Evolutionary conservation across 2,797 vertebrate species (phyloP), one percentile per base, ranked within the genome.

Genomic region (Xenops minutus): DNA sequence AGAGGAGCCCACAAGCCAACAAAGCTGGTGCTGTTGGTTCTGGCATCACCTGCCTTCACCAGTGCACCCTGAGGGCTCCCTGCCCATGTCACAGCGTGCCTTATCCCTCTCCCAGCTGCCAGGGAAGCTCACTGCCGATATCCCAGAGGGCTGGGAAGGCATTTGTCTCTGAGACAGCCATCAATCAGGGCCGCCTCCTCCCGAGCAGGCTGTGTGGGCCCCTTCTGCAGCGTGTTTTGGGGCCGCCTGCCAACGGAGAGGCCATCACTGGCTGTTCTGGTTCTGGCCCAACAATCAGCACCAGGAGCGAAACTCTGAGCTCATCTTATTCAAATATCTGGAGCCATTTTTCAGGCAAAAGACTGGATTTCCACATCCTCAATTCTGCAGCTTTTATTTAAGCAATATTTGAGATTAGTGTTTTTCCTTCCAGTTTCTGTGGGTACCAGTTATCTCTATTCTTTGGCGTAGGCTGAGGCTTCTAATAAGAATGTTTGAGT

Each of bases 171-270:
- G 5, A 84, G 85, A 36, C 48, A 78, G 3, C 63, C 6, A 1
- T 92, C 93, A 94, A 0, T 81, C 95, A 94, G 55, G 30, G 67
- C 22, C 16, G 19, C 79, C 93, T 89, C 68, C 72, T 83, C 54
- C 52, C 3, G 3, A 58, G 54, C 79, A 49, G 79, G 32, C 72
- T 93, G 85, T 72, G 96, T 86, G 86, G 72, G 81, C 72, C 85
- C 48, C 23, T 71, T 51, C 46, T 78, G 88, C 91, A 82, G 22
- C 12, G 14, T 55, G 75, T 85, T 62, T 2, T 19, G 2, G 16
- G 46, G 46, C 74, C 29, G 0, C 4, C 1, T 92, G 85, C 64
- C 36, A 13, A 21, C 19, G 46, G 55, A 71, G 75, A 71, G 48
- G 63, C 36, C 9, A 48, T 56, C 0, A 0, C 74, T 82, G 73